Conservation (phyloP, 2,888 invertebrate genomes). For the Acleris emargana region DNA sequence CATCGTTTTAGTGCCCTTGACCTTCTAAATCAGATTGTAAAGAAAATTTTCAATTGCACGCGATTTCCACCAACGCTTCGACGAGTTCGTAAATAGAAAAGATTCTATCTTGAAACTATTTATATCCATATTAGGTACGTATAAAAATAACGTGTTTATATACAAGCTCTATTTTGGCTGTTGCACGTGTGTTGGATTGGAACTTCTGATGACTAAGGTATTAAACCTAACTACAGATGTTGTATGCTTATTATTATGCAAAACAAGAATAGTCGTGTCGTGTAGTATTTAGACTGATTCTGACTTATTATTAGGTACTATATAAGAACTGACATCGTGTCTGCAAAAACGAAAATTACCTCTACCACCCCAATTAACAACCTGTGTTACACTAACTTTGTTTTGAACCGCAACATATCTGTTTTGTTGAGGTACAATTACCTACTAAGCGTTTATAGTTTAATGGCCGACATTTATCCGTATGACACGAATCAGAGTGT, state of each 20-base stretch:
- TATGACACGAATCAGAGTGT: constrained; percentile 20
- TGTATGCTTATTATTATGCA: background rate
- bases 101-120: background rate
- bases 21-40: too few relatives aligned
- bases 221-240: background rate
- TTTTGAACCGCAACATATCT: constrained; percentile 19
- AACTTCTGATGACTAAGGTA: constrained; percentile 2
- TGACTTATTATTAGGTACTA: too few relatives aligned
- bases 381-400: constrained; percentile 22
- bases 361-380: constrained; percentile 4
- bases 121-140: constrained; percentile 3
- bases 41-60: too few relatives aligned
- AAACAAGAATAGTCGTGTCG: background rate
- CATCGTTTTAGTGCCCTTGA: too few relatives aligned
- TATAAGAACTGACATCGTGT: too few relatives aligned
- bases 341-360: constrained; percentile 7
- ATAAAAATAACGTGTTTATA: constrained; percentile 14
- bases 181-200: constrained; percentile 10
- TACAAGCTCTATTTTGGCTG: constrained; percentile 20
- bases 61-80: too few relatives aligned
- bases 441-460: constrained; percentile 23
- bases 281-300: background rate
- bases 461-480: constrained; percentile 23
- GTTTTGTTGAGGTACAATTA: constrained; percentile 18
- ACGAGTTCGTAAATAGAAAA: background rate